phyloP scores from a whole-genome alignment of 1,140 invertebrate genomes.

The Lepidurus arcticus region DNA sequence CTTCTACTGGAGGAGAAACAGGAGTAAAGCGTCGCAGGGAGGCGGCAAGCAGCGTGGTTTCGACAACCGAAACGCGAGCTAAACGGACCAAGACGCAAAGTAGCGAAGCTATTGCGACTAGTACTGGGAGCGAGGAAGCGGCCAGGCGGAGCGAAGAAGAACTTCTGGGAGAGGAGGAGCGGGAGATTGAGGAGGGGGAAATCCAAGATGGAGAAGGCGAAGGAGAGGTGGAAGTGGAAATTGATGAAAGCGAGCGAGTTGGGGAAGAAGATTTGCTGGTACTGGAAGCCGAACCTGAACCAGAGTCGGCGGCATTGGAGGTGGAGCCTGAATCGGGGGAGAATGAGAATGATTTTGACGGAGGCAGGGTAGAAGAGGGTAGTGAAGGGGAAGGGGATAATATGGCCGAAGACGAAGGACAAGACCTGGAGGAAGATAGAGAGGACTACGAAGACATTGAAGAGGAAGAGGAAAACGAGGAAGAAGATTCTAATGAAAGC shows the following conservation, averaged over 20 bases:
- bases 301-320: slow-evolving; percentile 27
- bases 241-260: slow-evolving; percentile 48
- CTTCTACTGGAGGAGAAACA: slow-evolving; percentile 2
- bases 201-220: slow-evolving; percentile 55
- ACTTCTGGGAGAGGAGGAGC: slow-evolving; percentile 57
- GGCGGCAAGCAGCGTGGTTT: slow-evolving; percentile 20
- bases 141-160: slow-evolving; percentile 50
- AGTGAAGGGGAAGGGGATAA: slow-evolving; percentile 37
- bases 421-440: slow-evolving; percentile 33
- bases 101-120: slow-evolving; percentile 30
- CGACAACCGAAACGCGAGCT: background rate
- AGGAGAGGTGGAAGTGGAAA: slow-evolving; percentile 41
- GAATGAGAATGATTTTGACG: slow-evolving; percentile 33
- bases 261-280: slow-evolving; percentile 46
- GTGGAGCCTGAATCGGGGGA: slow-evolving; percentile 23
- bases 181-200: slow-evolving; percentile 40
- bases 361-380: slow-evolving; percentile 36
- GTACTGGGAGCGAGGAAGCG: slow-evolving; percentile 26
- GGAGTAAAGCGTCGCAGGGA: slow-evolving; percentile 22
- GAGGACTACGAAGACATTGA: slow-evolving; percentile 41
- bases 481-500: slow-evolving; percentile 44
- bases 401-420: slow-evolving; percentile 30
- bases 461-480: slow-evolving; percentile 42
- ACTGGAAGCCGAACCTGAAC: slow-evolving; percentile 32
- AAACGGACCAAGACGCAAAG: slow-evolving; percentile 32